Percentiles rank a stretch among this genome's conserved stretches.
These are phyloP conservation scores for Triplophysa dalaica DNA, from an alignment of 2,113 vertebrate genomes.

Conservation along the genomic window DNA sequence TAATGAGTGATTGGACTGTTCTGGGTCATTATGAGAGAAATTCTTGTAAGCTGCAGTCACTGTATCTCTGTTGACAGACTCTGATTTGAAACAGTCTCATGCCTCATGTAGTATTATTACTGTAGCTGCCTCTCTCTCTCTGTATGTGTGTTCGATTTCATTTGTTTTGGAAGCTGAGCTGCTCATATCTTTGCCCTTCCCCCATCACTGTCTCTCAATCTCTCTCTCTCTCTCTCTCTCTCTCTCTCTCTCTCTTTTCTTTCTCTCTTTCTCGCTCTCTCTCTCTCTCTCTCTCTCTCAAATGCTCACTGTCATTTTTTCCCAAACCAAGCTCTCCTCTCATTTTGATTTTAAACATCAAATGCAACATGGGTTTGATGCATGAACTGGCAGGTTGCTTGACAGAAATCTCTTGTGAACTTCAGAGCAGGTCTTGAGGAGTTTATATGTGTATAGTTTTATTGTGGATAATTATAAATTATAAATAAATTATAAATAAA, in stretches of 20 bases:
- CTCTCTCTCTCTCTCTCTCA: no score
- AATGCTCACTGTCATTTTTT: neutral
- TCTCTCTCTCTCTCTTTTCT: neutral
- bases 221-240: conserved; percentile 16
- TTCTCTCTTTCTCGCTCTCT: no score
- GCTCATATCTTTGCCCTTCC: conserved; percentile 58
- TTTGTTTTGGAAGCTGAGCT: conserved; percentile 55
- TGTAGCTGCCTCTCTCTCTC: conserved; percentile 4
- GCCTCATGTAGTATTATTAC: conserved; percentile 33
- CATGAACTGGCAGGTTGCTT: no score
- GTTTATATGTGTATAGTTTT: conserved; percentile 16
- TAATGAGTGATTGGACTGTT: neutral
- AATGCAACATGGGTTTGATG: no score
- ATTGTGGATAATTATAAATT: neutral
- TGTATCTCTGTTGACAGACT: conserved; percentile 34
- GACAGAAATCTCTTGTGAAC: neutral
- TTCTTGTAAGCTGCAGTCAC: neutral
- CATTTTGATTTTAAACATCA: no score
- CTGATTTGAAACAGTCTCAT: conserved; percentile 38
- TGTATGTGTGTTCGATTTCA: conserved; percentile 38
- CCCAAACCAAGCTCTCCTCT: conserved; percentile 5
- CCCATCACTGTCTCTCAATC: conserved; percentile 13
- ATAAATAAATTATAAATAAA: no score
- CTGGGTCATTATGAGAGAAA: neutral
- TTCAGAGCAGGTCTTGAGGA: neutral